These are phyloP conservation scores for Trichonephila clavata DNA, from an alignment of 1,140 invertebrate species.

Conservation along the genomic window DNA sequence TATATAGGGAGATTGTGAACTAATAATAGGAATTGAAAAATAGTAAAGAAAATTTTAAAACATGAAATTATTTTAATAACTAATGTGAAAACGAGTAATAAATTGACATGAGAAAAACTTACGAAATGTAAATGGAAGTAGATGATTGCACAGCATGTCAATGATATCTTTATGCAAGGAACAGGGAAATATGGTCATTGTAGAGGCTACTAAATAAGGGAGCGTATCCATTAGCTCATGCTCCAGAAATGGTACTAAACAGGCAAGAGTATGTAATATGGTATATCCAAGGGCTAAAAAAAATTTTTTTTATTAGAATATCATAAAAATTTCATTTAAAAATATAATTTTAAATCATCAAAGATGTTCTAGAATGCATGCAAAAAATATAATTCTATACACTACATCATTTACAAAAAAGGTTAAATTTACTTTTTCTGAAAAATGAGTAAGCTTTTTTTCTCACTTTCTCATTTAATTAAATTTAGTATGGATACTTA, in stretches of 20 bases:
- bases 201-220: slow-evolving; percentile 95
- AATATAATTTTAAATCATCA: too few relatives aligned
- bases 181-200: slow-evolving; percentile 93
- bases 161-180: slow-evolving; percentile 96
- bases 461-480: too few relatives aligned
- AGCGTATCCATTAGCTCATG: slow-evolving; percentile 97
- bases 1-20: too few relatives aligned
- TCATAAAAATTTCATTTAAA: background rate
- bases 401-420: too few relatives aligned
- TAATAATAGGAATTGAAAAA: too few relatives aligned
- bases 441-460: too few relatives aligned
- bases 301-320: background rate
- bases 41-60: background rate
- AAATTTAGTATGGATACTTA: too few relatives aligned
- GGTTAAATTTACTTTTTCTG: too few relatives aligned
- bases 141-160: slow-evolving; percentile 96
- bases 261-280: slow-evolving; percentile 93
- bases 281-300: slow-evolving; percentile 92
- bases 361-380: too few relatives aligned
- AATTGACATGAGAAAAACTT: slow-evolving; percentile 81
- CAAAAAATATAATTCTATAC: too few relatives aligned
- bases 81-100: background rate
- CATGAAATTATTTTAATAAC: background rate
- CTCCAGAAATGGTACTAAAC: slow-evolving; percentile 97
- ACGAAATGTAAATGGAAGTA: slow-evolving; percentile 98